Percentiles rank a stretch among this genome's conserved stretches.
Evolutionary conservation across 2,797 vertebrate species (phyloP).

Genomic region (Strix occidentalis): DNA sequence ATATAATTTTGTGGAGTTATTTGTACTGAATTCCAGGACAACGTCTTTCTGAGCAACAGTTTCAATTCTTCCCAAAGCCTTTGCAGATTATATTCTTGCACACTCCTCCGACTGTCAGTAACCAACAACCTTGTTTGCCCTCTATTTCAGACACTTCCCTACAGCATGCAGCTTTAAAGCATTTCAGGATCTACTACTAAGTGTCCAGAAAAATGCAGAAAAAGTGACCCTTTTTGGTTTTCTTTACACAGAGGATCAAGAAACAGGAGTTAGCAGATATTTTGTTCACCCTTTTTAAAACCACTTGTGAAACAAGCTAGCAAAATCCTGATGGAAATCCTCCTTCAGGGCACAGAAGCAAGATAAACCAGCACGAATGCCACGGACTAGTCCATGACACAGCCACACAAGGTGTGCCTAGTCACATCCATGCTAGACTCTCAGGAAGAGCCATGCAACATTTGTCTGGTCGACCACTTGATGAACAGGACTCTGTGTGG

Average conservation of each 20-base stretch:
- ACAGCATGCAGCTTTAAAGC: background rate
- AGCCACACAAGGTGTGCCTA: rapidly evolving
- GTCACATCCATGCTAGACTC: background rate
- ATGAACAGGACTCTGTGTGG: background rate
- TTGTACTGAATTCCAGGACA: background rate
- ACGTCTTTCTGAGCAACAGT: background rate
- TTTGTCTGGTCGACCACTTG: background rate
- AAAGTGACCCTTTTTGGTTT: background rate
- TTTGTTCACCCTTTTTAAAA: background rate
- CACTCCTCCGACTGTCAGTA: too few relatives aligned
- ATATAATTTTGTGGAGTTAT: background rate
- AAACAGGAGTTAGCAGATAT: background rate
- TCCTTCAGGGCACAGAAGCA: background rate
- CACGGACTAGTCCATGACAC: rapidly evolving
- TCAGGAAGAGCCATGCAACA: background rate
- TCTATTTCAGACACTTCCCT: background rate
- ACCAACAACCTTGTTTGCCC: background rate
- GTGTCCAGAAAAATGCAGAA: background rate
- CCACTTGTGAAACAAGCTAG: background rate
- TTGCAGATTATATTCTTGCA: background rate
- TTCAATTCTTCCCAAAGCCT: background rate
- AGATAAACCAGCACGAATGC: background rate
- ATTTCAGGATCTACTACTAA: background rate
- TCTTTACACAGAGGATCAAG: background rate
- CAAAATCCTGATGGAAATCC: background rate